phyloP scores from a whole-genome alignment of 2,888 invertebrate species.

The Folsomia candida region DNA sequence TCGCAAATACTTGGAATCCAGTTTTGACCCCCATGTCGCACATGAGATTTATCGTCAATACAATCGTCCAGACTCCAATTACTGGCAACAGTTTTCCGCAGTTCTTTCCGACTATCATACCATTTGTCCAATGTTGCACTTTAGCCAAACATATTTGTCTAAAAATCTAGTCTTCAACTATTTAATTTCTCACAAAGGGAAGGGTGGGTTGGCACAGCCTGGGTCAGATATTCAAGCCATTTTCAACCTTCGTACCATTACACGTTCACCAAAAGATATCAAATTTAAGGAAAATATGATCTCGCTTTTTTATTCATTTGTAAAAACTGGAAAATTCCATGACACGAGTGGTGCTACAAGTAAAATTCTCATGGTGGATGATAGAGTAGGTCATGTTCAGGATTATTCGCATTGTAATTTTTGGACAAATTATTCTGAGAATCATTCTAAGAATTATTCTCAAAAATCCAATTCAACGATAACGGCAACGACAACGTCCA shows the following conservation, averaged over 20 bases:
- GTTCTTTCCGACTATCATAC: conserved; percentile 77
- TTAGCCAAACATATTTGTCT: conserved; percentile 53
- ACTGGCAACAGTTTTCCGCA: conserved; percentile 61
- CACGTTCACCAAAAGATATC: conserved; percentile 69
- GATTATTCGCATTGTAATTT: not conserved
- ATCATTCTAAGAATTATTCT: too few species aligned
- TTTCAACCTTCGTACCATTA: conserved; percentile 67
- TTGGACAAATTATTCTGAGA: not conserved
- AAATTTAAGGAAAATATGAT: conserved; percentile 76
- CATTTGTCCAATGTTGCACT: conserved; percentile 71
- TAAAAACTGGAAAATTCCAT: conserved; percentile 66
- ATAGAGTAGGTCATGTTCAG: not conserved
- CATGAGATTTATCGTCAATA: conserved; percentile 34
- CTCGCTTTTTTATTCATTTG: conserved; percentile 76
- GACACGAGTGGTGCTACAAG: not conserved
- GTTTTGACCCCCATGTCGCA: conserved; percentile 33
- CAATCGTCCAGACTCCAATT: conserved; percentile 40
- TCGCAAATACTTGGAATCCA: conserved; percentile 35
- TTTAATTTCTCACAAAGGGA: conserved; percentile 63
- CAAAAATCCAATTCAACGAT: too few species aligned
- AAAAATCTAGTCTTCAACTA: conserved; percentile 65
- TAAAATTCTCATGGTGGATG: not conserved
- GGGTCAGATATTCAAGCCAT: conserved; percentile 76
- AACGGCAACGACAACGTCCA: too few species aligned
- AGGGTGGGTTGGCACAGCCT: conserved; percentile 57